Evolutionary conservation across 2,888 invertebrate genomes (phyloP).

Genomic region (Tyria jacobaeae): DNA sequence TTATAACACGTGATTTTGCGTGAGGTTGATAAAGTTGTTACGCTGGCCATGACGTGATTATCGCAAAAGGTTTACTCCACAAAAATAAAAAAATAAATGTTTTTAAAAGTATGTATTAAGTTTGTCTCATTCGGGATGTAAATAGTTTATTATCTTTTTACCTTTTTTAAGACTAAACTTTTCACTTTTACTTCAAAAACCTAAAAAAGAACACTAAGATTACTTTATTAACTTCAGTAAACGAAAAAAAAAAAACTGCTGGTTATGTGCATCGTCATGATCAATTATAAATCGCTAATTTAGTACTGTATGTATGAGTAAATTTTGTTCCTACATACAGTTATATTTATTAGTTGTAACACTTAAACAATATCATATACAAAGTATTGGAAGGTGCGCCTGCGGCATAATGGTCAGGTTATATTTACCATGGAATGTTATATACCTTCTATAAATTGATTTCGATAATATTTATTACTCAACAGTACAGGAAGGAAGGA

Average conservation of each 20-base stretch:
- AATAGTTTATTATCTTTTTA: background rate
- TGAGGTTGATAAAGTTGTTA: background rate
- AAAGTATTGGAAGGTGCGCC: background rate
- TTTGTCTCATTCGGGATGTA: background rate
- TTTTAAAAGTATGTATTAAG: background rate
- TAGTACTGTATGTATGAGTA: background rate
- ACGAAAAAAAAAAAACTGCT: background rate
- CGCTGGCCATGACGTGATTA: background rate
- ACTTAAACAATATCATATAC: background rate
- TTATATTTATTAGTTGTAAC: background rate
- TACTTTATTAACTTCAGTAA: no score
- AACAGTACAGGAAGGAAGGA: conserved; percentile 58
- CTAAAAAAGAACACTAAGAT: background rate
- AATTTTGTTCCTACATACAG: no score
- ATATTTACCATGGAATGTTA: background rate
- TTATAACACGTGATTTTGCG: background rate
- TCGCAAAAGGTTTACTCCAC: background rate
- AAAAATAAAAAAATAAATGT: background rate
- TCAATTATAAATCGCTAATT: background rate
- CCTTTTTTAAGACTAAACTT: background rate
- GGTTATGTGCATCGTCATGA: background rate
- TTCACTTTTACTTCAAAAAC: background rate
- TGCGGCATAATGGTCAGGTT: background rate
- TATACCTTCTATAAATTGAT: conserved; percentile 23
- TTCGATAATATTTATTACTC: conserved; percentile 31